Percentiles rank a stretch among this genome's conserved stretches.
Evolutionary conservation across 37 sponge, comb jelly and placozoan genomes (phyloP).

Genomic region (Diacarnus erythraeanus): DNA sequence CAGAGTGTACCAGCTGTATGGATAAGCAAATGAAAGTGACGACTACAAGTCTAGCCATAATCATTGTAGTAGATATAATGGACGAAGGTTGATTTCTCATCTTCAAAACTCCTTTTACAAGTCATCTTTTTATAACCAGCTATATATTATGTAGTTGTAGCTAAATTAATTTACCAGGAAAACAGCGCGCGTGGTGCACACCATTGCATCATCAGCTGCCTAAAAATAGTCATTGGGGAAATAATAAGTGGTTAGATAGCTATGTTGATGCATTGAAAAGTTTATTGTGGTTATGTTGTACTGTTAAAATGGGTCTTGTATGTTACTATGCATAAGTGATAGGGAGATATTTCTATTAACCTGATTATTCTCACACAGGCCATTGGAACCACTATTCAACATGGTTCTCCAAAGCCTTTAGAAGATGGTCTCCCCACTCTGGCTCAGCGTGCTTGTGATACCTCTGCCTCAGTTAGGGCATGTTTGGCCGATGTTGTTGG

Average conservation of each 20-base stretch:
- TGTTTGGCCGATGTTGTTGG: slow-evolving; percentile 63
- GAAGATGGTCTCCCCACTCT: slow-evolving; percentile 65
- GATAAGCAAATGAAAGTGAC: too few species aligned
- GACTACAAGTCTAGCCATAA: too few species aligned
- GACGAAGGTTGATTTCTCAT: too few species aligned
- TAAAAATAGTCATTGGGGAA: background rate
- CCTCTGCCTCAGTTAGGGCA: slow-evolving; percentile 69
- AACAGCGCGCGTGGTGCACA: too few species aligned
- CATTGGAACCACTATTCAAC: slow-evolving; percentile 47
- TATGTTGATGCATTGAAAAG: background rate
- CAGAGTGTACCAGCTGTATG: too few species aligned
- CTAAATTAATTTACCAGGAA: too few species aligned
- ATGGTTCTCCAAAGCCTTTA: slow-evolving; percentile 57
- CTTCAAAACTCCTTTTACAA: too few species aligned
- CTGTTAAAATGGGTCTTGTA: too few species aligned
- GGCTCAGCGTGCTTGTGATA: slow-evolving; percentile 87
- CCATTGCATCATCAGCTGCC: background rate
- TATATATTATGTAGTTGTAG: too few species aligned
- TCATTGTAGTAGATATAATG: too few species aligned
- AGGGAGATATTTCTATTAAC: background rate
- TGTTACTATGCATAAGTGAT: background rate
- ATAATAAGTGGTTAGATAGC: background rate
- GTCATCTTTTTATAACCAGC: too few species aligned
- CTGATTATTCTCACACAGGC: slow-evolving; percentile 34
- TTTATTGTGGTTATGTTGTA: too few species aligned